Conservation (phyloP, 1,140 invertebrate species). For the Caenorhabditis briggsae region DNA sequence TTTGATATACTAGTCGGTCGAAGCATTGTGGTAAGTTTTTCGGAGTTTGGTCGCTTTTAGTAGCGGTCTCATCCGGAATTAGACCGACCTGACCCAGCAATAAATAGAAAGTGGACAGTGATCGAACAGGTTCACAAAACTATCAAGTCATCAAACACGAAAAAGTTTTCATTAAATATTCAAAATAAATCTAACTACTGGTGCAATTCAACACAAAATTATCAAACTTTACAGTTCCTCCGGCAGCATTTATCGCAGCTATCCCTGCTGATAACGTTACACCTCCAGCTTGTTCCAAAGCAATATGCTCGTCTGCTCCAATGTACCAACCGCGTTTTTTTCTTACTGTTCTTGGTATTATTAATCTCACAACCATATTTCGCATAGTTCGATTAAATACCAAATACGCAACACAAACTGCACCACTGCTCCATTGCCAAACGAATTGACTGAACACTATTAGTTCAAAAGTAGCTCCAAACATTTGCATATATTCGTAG, state of each 20-base stretch:
- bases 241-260: background rate
- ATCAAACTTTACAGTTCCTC: background rate
- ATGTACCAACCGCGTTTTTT: background rate
- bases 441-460: constrained; percentile 1
- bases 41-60: too few relatives aligned
- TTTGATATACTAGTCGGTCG: too few relatives aligned
- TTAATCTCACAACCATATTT: background rate
- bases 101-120: too few relatives aligned
- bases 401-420: background rate
- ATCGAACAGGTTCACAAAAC: too few relatives aligned
- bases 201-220: background rate
- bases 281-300: background rate
- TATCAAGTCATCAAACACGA: too few relatives aligned
- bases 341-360: background rate
- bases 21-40: too few relatives aligned
- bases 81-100: too few relatives aligned
- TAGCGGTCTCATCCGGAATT: too few relatives aligned
- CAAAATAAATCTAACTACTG: too few relatives aligned
- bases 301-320: constrained; percentile 6
- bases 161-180: too few relatives aligned
- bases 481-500: constrained; percentile 7
- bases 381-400: constrained; percentile 11
- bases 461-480: background rate
- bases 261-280: too few relatives aligned
- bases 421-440: constrained; percentile 5